A percentile compares a stretch with the other conserved stretches of the same genome.
Conservation (phyloP, 2,888 invertebrate species). For the Melanostoma scalare region DNA sequence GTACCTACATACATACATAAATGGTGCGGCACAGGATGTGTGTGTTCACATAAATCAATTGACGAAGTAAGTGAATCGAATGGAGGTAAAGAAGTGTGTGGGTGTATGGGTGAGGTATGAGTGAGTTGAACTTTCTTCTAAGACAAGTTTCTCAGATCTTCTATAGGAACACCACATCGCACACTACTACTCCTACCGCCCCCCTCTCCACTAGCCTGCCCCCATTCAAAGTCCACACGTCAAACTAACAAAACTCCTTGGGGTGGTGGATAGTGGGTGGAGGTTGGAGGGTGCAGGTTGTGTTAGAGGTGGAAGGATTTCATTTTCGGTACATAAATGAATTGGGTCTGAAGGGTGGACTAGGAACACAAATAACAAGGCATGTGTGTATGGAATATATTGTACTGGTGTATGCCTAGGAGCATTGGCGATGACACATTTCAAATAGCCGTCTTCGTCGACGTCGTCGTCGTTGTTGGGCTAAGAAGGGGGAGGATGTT, state of each 20-base stretch:
- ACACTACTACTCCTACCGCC: background rate
- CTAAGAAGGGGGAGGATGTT: background rate
- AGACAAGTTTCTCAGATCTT: conserved; percentile 68
- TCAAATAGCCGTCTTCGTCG: conserved; percentile 66
- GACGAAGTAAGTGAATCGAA: conserved; percentile 72
- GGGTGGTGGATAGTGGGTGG: conserved; percentile 6
- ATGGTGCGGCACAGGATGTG: conserved; percentile 38
- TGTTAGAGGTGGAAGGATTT: conserved; percentile 44
- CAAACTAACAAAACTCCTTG: conserved; percentile 48
- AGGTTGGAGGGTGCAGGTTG: background rate
- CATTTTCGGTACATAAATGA: conserved; percentile 73
- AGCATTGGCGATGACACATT: conserved; percentile 73
- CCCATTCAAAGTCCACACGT: conserved; percentile 13
- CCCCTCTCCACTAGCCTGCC: background rate
- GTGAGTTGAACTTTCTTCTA: conserved; percentile 63
- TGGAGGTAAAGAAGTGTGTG: conserved; percentile 48
- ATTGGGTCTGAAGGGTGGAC: conserved; percentile 54
- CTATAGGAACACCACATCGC: background rate
- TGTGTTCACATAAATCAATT: conserved; percentile 61
- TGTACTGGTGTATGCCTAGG: conserved; percentile 62
- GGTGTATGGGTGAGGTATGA: conserved; percentile 12
- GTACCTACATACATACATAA: conserved; percentile 24
- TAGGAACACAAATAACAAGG: conserved; percentile 55
- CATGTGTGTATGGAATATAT: conserved; percentile 60
- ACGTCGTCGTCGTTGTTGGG: background rate